Base-by-base conservation (phyloP, 2,888 invertebrate genomes). In the Acronicta leporina region DNA sequence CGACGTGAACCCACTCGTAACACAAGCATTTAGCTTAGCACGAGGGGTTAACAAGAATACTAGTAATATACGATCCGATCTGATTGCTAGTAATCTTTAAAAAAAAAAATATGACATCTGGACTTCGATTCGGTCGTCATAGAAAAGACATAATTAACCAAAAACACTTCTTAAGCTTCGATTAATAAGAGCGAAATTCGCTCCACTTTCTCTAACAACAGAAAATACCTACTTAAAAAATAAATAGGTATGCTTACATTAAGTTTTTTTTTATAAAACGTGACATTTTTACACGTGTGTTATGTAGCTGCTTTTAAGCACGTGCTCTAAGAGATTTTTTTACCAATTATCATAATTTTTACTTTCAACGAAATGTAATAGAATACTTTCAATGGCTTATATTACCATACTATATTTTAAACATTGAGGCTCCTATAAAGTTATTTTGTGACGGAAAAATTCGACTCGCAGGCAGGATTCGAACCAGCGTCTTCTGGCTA, bases 341-440 rank as follows among this genome's bases (percentile, higher is more conserved):
- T 30, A 9, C 3, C 25, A 47, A 51, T 66, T 46, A 43, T 5
- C 62, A 63, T 63, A 20, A 44, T 45, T 67, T 68, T 68, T 63
- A 58, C 54, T 63, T 58, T 63, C 54, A 68, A 58, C n/a, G 51
- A 45, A 54, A 62, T 52, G 6, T 47, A 14, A n/a, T n/a, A 8
- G 38, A 49, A 51, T 33, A n/a, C 41, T 33, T 14, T 30, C 11
- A 62, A 50, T 45, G 3, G 10, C 8, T 42, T 50, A 7, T 27
- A 45, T 47, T 50, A 35, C 14, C 27, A 13, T 38, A 11, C 15
- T 25, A 48, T 35, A 47, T 41, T 43, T 55, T 33, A 55, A 14
- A 43, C 25, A 43, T 43, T 7, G 30, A 9, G 30, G 9, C 20
- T 20, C 20, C 20, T 20, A 20, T 2, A 4, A n/a, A n/a, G n/a